phyloP scores from a whole-genome alignment of 2,113 vertebrate genomes.

The Cinclus cinclus region DNA sequence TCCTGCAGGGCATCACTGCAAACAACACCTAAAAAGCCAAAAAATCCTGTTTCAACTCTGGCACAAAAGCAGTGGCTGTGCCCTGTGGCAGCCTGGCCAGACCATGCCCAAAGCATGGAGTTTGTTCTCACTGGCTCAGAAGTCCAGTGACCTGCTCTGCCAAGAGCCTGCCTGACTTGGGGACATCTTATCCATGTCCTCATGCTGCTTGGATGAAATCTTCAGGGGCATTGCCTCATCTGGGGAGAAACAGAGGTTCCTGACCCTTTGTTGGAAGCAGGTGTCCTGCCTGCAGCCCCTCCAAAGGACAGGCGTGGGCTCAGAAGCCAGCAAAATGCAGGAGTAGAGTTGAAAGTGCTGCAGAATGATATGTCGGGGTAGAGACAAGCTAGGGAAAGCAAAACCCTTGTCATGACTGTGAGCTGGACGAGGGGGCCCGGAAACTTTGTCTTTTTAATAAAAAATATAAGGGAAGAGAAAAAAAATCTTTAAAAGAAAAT shows the following conservation, averaged over 20 bases:
- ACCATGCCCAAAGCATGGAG: neutral
- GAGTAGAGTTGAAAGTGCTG: neutral
- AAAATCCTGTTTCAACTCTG: neutral
- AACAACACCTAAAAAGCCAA: neutral
- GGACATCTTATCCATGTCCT: neutral
- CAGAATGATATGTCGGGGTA: fast-evolving
- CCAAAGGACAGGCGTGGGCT: neutral
- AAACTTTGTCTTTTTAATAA: neutral
- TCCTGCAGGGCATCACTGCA: neutral
- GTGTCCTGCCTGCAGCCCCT: neutral
- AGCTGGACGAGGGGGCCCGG: no score
- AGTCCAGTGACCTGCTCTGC: neutral
- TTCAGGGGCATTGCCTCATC: neutral
- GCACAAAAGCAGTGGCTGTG: neutral
- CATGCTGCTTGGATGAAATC: neutral
- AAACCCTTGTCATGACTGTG: neutral
- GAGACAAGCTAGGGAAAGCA: neutral
- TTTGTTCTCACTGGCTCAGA: neutral
- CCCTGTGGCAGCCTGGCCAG: neutral
- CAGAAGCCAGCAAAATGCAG: neutral
- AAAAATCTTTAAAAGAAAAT: no score
- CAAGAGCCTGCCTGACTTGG: neutral
- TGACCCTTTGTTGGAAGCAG: neutral
- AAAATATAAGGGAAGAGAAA: neutral
- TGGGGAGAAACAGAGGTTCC: neutral